A percentile compares a stretch with the other conserved stretches of the same genome.
Evolutionary conservation across 1,140 invertebrate genomes (phyloP).

Genomic region (Trialeurodes vaporariorum): DNA sequence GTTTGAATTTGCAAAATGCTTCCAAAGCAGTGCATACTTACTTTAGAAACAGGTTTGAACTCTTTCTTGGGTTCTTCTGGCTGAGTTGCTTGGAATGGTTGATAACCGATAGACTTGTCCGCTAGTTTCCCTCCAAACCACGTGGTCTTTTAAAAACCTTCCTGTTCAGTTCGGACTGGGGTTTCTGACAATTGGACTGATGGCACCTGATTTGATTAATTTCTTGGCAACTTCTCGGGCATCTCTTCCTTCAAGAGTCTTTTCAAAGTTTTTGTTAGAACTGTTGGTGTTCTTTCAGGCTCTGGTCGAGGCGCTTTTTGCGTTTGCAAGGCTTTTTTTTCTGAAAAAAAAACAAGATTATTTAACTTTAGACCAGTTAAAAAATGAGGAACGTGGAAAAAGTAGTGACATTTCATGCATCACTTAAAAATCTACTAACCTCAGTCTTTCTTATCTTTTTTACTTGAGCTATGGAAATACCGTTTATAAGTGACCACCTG

Average conservation of each 20-base stretch:
- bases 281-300: conserved; percentile 59
- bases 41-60: conserved; percentile 17
- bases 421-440: too few relatives aligned
- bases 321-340: conserved; percentile 85
- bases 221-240: conserved; percentile 91
- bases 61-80: conserved; percentile 40
- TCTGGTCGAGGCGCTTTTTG: conserved; percentile 80
- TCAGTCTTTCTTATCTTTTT: too few relatives aligned
- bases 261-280: conserved; percentile 43
- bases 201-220: conserved; percentile 85
- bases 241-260: conserved; percentile 78
- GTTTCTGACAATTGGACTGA: conserved; percentile 69
- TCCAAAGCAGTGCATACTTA: too few relatives aligned
- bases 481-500: too few relatives aligned
- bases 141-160: conserved; percentile 41
- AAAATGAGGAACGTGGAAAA: too few relatives aligned
- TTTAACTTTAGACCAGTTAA: too few relatives aligned
- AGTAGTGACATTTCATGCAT: too few relatives aligned
- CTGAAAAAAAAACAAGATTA: too few relatives aligned
- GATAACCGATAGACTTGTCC: conserved; percentile 67
- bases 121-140: conserved; percentile 57
- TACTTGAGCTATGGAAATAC: too few relatives aligned
- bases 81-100: conserved; percentile 77
- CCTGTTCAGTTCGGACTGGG: conserved; percentile 63
- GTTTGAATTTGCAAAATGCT: too few relatives aligned